A percentile compares a stretch with the other conserved stretches of the same genome.
Evolutionary conservation across 2,888 invertebrate species (phyloP).

Genomic region (Endotricha flammealis): DNA sequence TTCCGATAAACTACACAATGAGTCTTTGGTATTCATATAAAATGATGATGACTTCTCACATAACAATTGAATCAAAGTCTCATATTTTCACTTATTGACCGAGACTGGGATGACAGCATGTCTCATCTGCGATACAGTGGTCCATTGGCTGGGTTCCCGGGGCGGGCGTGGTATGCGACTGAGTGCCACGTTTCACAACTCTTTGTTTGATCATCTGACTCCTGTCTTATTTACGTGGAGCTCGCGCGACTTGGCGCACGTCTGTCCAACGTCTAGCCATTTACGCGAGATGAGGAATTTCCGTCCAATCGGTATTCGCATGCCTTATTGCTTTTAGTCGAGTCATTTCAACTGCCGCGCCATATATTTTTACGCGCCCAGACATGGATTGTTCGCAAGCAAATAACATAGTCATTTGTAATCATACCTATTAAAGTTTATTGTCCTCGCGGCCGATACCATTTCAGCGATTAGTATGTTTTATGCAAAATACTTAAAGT

Average conservation of each 20-base stretch:
- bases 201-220: conserved; percentile 63
- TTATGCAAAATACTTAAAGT: no score
- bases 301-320: conserved; percentile 60
- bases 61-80: conserved; percentile 32
- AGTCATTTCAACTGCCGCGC: conserved; percentile 49
- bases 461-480: no score
- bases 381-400: conserved; percentile 38
- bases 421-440: background rate
- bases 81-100: conserved; percentile 46
- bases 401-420: conserved; percentile 5
- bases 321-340: conserved; percentile 51
- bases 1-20: background rate
- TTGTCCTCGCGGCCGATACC: no score
- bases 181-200: conserved; percentile 62
- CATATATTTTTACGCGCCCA: conserved; percentile 55
- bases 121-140: conserved; percentile 42
- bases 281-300: conserved; percentile 61
- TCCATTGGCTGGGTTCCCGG: conserved; percentile 68
- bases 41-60: background rate
- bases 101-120: conserved; percentile 25
- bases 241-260: conserved; percentile 48
- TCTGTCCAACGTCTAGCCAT: conserved; percentile 71
- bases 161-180: conserved; percentile 53
- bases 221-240: conserved; percentile 53
- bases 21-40: background rate